Evolutionary conservation across 1,140 invertebrate genomes (phyloP), one percentile per base, ranked within the genome.

Genomic region (Pseudomyrmex gracilis): DNA sequence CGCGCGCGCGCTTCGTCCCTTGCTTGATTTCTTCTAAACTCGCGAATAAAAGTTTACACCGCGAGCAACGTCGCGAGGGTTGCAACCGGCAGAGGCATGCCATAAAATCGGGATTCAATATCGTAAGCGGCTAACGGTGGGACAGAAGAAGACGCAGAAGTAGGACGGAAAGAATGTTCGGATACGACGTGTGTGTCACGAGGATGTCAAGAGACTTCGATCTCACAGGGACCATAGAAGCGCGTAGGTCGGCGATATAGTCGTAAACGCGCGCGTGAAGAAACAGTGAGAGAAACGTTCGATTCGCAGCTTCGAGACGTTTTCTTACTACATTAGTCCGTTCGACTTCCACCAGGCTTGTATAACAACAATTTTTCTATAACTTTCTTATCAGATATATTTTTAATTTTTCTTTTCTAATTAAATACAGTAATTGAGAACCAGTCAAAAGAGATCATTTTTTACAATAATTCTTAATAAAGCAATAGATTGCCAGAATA

Each of bases 21-120:
- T 74, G 71, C 74, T 84, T 89, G 91, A 92, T 92, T 92, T 92
- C 88, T 86, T 91, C 85, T 68, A 92, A 91, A 91, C 90, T 92
- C 85, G 74, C 87, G 83, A 89, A 92, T 92, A 91, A 92, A 92
- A 92, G 87, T 92, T 92, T 91, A 92, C 90, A 91, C 88, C 89
- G 82, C 89, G 84, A 84, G 84, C 66, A 53, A 63, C 57, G 68
- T 53, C 58, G 66, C 82, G 83, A 73, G 63, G 73, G 71, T 55
- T 55, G 60, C 70, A 34, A 78, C 49, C 64, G 70, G 85, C 82
- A 80, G 66, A 80, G 66, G 88, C 86, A 90, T 34, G 5, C 90
- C 89, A 85, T 92, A 92, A 92, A 92, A 92, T 92, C 89, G 90
- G 89, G 89, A 92, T 92, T 92, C 91, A 91, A 92, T 92, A 92